Conservation (phyloP, 1,140 invertebrate species). For the Hycleus phaleratus region DNA sequence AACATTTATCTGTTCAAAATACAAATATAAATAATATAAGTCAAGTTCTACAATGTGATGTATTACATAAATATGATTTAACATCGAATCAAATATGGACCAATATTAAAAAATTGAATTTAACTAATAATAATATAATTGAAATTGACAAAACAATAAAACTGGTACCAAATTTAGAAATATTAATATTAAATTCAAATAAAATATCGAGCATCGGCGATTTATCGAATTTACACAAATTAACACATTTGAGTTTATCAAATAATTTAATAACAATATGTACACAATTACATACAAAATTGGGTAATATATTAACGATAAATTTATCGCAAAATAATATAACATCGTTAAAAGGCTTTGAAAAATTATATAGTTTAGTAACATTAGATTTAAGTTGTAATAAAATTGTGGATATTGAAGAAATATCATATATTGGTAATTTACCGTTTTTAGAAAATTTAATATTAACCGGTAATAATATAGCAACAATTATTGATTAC, state of each 20-base stretch:
- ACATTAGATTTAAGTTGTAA: conserved; percentile 83
- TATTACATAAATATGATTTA: conserved; percentile 53
- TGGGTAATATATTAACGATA: conserved; percentile 84
- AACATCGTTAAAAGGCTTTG: conserved; percentile 64
- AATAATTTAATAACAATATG: conserved; percentile 66
- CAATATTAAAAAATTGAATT: conserved; percentile 58
- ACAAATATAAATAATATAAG: conserved; percentile 54
- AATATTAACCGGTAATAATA: conserved; percentile 79
- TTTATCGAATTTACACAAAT: conserved; percentile 65
- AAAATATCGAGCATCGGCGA: conserved; percentile 66
- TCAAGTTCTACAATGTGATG: conserved; percentile 70
- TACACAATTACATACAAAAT: conserved; percentile 70
- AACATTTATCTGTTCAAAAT: conserved; percentile 51
- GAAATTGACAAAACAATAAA: conserved; percentile 73
- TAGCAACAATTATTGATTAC: conserved; percentile 82
- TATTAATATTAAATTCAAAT: conserved; percentile 69
- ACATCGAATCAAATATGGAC: conserved; percentile 55
- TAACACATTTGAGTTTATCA: conserved; percentile 69
- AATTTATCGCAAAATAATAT: conserved; percentile 83
- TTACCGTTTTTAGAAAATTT: conserved; percentile 83
- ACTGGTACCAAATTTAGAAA: conserved; percentile 67
- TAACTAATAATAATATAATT: conserved; percentile 71
- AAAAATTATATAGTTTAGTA: conserved; percentile 77
- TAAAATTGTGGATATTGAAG: conserved; percentile 67
- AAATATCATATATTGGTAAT: conserved; percentile 69